phyloP scores from a whole-genome alignment of 2,888 invertebrate genomes.

The Drosophila paracracens region DNA sequence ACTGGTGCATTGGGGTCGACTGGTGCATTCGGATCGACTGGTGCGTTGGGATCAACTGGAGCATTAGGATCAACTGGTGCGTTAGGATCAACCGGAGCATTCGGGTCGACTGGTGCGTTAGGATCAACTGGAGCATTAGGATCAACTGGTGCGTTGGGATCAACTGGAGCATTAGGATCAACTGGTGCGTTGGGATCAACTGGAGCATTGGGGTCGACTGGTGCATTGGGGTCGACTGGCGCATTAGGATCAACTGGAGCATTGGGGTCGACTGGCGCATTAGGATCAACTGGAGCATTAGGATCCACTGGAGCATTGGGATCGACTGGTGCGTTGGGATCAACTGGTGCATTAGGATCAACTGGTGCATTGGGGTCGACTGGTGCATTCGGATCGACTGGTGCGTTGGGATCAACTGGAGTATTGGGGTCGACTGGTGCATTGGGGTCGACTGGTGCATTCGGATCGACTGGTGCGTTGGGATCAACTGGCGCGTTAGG shows the following conservation, averaged over 20 bases:
- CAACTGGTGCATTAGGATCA: fast-evolving
- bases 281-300: fast-evolving
- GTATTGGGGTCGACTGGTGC: not conserved
- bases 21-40: not conserved
- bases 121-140: not conserved
- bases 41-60: constrained; percentile 5
- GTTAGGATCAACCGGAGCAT: not conserved
- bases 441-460: fast-evolving
- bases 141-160: not conserved
- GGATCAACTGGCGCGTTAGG: constrained; percentile 16
- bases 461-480: not conserved
- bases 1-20: not conserved
- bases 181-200: not conserved
- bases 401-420: not conserved
- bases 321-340: not conserved
- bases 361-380: not conserved
- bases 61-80: not conserved
- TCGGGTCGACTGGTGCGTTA: not conserved
- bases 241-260: not conserved
- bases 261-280: not conserved
- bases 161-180: not conserved
- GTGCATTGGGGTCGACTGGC: fast-evolving
- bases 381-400: not conserved
- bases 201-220: not conserved
- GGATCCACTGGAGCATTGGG: fast-evolving